phyloP scores from a whole-genome alignment of 1,140 invertebrate genomes.

The Teleopsis dalmanni region DNA sequence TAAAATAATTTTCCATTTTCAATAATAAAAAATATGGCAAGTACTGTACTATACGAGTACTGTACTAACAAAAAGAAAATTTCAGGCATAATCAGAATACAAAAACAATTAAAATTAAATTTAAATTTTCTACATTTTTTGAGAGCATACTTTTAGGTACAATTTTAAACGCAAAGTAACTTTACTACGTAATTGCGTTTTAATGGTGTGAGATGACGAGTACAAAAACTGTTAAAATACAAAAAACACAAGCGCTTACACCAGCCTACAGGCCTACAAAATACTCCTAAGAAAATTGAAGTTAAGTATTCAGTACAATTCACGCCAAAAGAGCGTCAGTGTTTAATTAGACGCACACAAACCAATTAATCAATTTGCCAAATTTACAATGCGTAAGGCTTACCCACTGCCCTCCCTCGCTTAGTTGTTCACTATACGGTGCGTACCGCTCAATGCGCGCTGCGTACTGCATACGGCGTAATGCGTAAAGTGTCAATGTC shows the following conservation, averaged over 20 bases:
- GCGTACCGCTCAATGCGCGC: background rate
- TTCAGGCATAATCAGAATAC: too few relatives aligned
- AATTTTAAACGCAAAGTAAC: background rate
- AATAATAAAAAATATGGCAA: too few relatives aligned
- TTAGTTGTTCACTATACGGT: background rate
- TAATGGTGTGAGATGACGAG: background rate
- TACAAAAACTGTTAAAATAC: conserved; percentile 4
- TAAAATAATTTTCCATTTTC: too few relatives aligned
- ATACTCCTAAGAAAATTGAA: background rate
- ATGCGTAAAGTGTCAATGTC: conserved; percentile 14
- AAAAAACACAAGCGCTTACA: background rate
- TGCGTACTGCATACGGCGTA: background rate
- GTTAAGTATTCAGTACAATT: background rate
- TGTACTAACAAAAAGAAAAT: too few relatives aligned
- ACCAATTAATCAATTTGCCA: conserved; percentile 15
- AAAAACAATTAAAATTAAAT: conserved; percentile 3
- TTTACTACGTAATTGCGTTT: background rate
- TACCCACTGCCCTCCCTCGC: background rate
- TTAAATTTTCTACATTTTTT: background rate
- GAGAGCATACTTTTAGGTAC: conserved; percentile 8
- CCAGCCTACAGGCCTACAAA: background rate
- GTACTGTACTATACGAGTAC: too few relatives aligned
- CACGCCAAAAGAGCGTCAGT: background rate
- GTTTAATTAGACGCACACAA: conserved; percentile 15
- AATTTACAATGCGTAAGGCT: background rate